Base-by-base conservation (phyloP, 2,888 invertebrate genomes). In the Hecatera dysodea region DNA sequence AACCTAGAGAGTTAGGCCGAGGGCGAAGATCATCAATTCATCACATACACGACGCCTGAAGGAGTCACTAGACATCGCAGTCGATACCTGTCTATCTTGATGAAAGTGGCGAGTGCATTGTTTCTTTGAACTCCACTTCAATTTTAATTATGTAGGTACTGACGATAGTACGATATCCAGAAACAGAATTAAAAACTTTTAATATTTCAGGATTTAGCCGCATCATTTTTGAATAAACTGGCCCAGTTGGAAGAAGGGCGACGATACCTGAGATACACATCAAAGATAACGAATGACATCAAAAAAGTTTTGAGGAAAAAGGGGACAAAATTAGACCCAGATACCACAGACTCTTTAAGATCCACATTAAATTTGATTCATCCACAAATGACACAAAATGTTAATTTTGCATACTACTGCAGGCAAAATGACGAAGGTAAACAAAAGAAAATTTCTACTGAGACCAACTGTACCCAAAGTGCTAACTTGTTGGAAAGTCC, bases 161-260 rank as follows among this genome's bases (percentile, higher is more conserved):
- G 0, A 33, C 15, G 0, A 8, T 56, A 56, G 8, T 55, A 39
- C n/a, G 12, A 33, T 46, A 24, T 33, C 8, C 1, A 24, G 29
- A 29, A 4, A 29, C 33, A 19, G 19, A 19, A 17, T 17, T 17
- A 39, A 17, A 11, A 19, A 9, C 12, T 0, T 3, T 15, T 22
- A n/a, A 39, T n/a, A 22, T 93, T 91, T 72, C 87, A 95, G 95
- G 87, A 78, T 46, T 82, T 94, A 71, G 85, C 94, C 53, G 91
- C 94, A 29, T 75, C 78, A 33, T 87, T 94, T 63, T 73, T 95
- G 56, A 75, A 86, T 69, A 92, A 93, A 88, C 81, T 95, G 33
- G 88, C 92, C 11, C 89, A 90, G 55, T 48, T 93, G 69, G 94
- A 94, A 85, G 94, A 95, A 85, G 95, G 95, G 11, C 89, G 92